Conservation (phyloP, 2,797 vertebrate genomes). For the Semotilus atromaculatus region DNA sequence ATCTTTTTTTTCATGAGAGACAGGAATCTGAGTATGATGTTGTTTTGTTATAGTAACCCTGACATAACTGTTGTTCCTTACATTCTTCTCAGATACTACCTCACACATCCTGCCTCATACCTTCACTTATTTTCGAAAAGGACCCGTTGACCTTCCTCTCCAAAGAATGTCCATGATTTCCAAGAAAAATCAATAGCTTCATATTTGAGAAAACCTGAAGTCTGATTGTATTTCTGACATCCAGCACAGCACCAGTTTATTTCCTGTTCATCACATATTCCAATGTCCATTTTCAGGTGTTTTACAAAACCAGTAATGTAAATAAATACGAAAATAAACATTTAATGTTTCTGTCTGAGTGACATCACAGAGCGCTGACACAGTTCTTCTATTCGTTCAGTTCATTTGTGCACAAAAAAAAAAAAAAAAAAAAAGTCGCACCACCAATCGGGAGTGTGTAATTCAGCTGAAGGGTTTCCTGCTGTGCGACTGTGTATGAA, state of each 20-base stretch:
- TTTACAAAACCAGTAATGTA: conserved; percentile 31
- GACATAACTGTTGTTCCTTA: conserved; percentile 5
- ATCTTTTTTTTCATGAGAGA: not conserved
- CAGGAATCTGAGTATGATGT: not conserved
- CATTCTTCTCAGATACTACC: not conserved
- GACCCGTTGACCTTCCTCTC: conserved; percentile 49
- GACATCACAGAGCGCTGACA: conserved; percentile 20
- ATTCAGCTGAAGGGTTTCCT: conserved; percentile 46
- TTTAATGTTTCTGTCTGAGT: not conserved
- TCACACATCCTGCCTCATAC: conserved; percentile 40
- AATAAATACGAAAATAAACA: not conserved
- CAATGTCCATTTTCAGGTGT: not conserved
- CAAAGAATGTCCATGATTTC: conserved; percentile 31
- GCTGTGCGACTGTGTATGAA: conserved; percentile 32
- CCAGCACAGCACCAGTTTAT: not conserved
- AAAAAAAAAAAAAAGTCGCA: not conserved
- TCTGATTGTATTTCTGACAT: conserved; percentile 18
- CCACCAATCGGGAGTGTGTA: conserved; percentile 42
- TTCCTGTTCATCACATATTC: not conserved
- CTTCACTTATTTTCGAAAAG: conserved; percentile 21
- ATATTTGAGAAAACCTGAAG: conserved; percentile 11
- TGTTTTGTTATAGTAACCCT: conserved; percentile 2
- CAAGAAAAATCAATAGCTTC: conserved; percentile 35
- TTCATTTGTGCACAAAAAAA: conserved; percentile 28
- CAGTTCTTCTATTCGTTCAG: conserved; percentile 3